A percentile compares a stretch with the other conserved stretches of the same genome.
phyloP scores from a whole-genome alignment of 2,888 invertebrate species.

The Craniophora ligustri region DNA sequence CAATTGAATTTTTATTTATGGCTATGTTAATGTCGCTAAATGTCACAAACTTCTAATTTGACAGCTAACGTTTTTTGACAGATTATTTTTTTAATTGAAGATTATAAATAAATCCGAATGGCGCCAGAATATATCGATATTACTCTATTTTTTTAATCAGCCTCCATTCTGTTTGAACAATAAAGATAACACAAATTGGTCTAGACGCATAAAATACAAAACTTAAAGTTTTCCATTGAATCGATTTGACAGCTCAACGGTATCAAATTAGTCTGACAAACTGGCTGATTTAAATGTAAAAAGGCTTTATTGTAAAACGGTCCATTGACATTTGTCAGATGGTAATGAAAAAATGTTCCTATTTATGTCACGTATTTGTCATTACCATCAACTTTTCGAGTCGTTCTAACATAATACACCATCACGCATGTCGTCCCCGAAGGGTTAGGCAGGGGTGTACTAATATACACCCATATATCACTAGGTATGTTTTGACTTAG shows the following conservation, averaged over 20 bases:
- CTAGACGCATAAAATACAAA: slow-evolving; percentile 38
- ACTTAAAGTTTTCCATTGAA: slow-evolving; percentile 21
- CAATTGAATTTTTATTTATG: too few relatives aligned
- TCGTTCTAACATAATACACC: too few relatives aligned
- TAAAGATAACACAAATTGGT: slow-evolving; percentile 40
- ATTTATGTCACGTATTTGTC: slow-evolving; percentile 9
- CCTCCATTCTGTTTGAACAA: slow-evolving; percentile 8
- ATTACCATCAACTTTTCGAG: slow-evolving; percentile 1
- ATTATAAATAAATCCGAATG: background rate
- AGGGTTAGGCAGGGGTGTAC: too few relatives aligned
- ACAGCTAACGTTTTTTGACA: background rate
- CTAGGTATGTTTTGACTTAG: too few relatives aligned
- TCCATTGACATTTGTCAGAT: slow-evolving; percentile 20
- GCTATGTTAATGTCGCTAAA: too few relatives aligned
- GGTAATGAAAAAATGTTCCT: slow-evolving; percentile 10
- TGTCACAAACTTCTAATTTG: too few relatives aligned
- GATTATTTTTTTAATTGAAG: background rate
- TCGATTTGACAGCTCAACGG: slow-evolving; percentile 29
- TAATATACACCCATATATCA: too few relatives aligned
- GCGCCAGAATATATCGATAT: background rate
- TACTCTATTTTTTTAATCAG: slow-evolving; percentile 21
- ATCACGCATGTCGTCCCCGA: too few relatives aligned
- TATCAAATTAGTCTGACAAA: slow-evolving; percentile 21
- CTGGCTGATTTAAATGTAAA: slow-evolving; percentile 31
- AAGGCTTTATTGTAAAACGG: slow-evolving; percentile 15